These are phyloP conservation scores for Phataginus tetradactyla DNA, from an alignment of 2,797 vertebrate species.

Conservation along the genomic window DNA sequence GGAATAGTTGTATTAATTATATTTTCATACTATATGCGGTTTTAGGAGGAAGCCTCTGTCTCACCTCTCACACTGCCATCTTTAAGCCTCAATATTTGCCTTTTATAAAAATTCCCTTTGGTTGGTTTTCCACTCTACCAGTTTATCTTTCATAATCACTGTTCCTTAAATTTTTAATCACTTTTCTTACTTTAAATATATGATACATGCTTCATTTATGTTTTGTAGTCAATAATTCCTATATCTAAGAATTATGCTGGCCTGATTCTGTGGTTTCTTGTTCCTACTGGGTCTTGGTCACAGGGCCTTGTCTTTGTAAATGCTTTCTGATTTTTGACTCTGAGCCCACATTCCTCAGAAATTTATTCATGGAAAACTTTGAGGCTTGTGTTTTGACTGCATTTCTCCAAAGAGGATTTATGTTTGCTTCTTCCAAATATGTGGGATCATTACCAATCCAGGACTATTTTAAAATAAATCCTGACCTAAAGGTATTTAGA, in stretches of 20 bases:
- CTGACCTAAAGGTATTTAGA: slow-evolving; percentile 14
- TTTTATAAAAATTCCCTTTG: background rate
- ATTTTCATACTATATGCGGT: no score
- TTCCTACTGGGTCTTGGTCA: slow-evolving; percentile 5
- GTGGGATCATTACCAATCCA: slow-evolving; percentile 24
- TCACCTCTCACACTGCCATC: no score
- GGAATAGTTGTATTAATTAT: no score
- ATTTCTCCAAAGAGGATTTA: slow-evolving; percentile 51
- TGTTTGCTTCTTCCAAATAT: slow-evolving; percentile 44
- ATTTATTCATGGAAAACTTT: slow-evolving; percentile 49
- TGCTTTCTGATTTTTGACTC: slow-evolving; percentile 32
- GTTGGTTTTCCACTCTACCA: slow-evolving; percentile 4
- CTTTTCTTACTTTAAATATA: background rate
- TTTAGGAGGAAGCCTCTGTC: no score
- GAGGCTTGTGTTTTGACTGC: slow-evolving; percentile 41
- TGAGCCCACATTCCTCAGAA: slow-evolving; percentile 39
- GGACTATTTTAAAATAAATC: slow-evolving; percentile 45
- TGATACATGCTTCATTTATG: background rate
- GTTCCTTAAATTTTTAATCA: background rate
- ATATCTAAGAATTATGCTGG: slow-evolving; percentile 16
- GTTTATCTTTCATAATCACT: background rate
- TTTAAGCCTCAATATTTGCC: background rate
- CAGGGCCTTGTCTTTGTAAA: slow-evolving; percentile 5
- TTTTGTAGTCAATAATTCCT: background rate
- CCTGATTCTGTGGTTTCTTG: background rate